Base-by-base conservation (phyloP, 30 jellyfish, hydroid and myxozoan genomes). In the Hydractinia echinata region DNA sequence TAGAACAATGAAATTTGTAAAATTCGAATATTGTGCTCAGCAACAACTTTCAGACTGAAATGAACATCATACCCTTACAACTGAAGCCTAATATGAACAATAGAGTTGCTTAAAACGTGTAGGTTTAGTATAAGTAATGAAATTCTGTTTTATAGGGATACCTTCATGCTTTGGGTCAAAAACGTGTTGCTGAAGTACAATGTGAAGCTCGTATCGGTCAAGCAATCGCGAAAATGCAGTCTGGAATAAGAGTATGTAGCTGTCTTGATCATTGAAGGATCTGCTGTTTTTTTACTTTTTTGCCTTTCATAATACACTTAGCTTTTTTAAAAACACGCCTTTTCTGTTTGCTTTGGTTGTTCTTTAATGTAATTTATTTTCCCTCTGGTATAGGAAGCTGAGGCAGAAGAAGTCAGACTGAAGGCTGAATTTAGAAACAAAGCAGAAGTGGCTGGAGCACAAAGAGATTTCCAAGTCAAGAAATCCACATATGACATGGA, bases 201-300 rank as follows among this genome's bases (percentile, higher is more conserved):
- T 55, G 94, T 77, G 97, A 90, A 73, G 97, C 97, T 9, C 83
- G 97, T 30, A 86, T 90, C 68, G 97, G 97, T 0, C 86, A 82
- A 74, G 97, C 97, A 8, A 82, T 77, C 52, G 97, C 97, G 55
- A 77, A 67, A 5, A 90, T 90, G 97, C 96, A 85, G 84, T 90
- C 97, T 7, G 97, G 97, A 72, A 90, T 90, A 30, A 83, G 83
- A 79, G 94, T 85, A 6, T 16, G 90, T 77, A 19, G 13, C 6
- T 64, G n/a, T 64, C 2, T 58, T 58, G 16, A 58, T 58, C 0
- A 13, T 58, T 2, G 18, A 16, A 58, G 0, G 15, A 10, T 68
- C 50, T 68, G 0, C 21, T 13, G 70, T 60, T 60, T 60, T n/a
- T 13, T 60, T 16, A 60, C 70, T 16, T 16, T 13, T 60, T 60